Conservation (phyloP, 2,113 vertebrate species). For the Oxygymnocypris stewartii region DNA sequence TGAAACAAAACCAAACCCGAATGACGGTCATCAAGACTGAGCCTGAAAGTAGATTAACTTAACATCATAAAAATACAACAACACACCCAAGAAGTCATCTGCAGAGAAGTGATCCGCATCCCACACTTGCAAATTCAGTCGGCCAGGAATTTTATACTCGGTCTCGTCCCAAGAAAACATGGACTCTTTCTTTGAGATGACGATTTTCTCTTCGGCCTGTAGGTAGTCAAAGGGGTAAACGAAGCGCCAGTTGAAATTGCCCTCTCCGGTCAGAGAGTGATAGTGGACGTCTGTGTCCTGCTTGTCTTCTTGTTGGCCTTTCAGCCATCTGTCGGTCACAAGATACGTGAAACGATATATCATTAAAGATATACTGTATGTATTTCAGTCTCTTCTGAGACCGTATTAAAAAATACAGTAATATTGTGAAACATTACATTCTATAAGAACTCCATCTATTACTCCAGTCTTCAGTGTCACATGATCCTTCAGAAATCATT, state of each 20-base stretch:
- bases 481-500: no score
- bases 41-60: not conserved
- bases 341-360: no score
- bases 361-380: no score
- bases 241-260: slow-evolving; percentile 99
- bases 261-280: slow-evolving; percentile 94
- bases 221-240: slow-evolving; percentile 97
- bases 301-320: slow-evolving; percentile 98
- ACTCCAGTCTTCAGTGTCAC: no score
- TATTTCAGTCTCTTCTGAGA: no score
- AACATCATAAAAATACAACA: not conserved
- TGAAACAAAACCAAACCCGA: slow-evolving; percentile 58
- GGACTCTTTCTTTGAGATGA: slow-evolving; percentile 98
- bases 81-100: slow-evolving; percentile 90
- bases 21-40: not conserved
- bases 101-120: slow-evolving; percentile 98
- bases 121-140: slow-evolving; percentile 97
- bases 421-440: no score
- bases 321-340: slow-evolving; percentile 86
- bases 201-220: slow-evolving; percentile 93
- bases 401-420: no score
- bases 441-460: no score
- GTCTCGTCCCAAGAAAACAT: slow-evolving; percentile 99
- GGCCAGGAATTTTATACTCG: slow-evolving; percentile 94
- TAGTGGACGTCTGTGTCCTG: slow-evolving; percentile 98